Base-by-base conservation (phyloP, 2,113 vertebrate species). In the Dipodomys spectabilis region DNA sequence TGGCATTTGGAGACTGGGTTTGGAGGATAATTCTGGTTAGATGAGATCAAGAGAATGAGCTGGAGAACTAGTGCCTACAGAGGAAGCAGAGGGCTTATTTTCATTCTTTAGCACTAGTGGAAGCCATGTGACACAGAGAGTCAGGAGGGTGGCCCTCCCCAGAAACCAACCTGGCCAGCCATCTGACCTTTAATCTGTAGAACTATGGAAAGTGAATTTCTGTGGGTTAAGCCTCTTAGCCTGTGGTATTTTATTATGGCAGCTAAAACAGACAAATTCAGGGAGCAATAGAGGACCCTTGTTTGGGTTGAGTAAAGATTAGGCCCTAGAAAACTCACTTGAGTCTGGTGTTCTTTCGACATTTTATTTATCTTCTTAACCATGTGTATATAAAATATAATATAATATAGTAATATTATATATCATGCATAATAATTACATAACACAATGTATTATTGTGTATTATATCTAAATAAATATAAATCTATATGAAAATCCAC, bases 201-300 rank as follows among this genome's bases (percentile, higher is more conserved):
- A 80, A 6, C 16, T 12, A 8, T 57, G 69, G 64, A 35, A 64
- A 71, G 15, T 10, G 64, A 12, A 25, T 64, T 30, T 35, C 57
- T 71, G 45, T 18, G n/a, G 22, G 35, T 15, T 25, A 19, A 25
- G 9, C 5, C 25, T 3, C n/a, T 2, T 4, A 4, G 10, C 62
- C 20, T 60, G 35, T 25, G 60, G 25, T 3, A 5, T 13, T 60
- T 30, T 15, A 32, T 13, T n/a, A n/a, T 0, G 1, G 62, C 62
- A 20, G 25, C 22, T 7, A 0, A 0, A 49, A 57, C 22, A 6
- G 68, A 84, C 1, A 0, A 8, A 19, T 27, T 1, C 0, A 4
- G 71, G 72, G 0, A 10, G 57, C 18, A 15, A 5, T 0, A 16
- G 45, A 68, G 20, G 8, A 2, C 35, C 20, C 0, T 0, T 0